A percentile compares a stretch with the other conserved stretches of the same genome.
These are phyloP conservation scores for Chlorocebus sabaeus DNA, from an alignment of 2,113 vertebrate species.

Conservation along the genomic window DNA sequence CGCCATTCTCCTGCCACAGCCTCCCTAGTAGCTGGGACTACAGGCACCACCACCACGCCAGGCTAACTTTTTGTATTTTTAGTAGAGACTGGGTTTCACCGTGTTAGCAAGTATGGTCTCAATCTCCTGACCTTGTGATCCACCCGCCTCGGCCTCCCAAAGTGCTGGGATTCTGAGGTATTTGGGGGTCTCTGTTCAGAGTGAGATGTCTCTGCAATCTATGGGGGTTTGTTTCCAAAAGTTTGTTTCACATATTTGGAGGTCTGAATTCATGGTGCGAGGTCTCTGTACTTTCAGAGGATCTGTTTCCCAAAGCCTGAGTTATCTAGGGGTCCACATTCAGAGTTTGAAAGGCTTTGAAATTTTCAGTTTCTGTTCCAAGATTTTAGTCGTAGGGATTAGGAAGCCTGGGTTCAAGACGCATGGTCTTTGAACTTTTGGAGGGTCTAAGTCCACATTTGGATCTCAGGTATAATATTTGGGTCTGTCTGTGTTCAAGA, in stretches of 20 bases:
- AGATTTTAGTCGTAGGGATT: not conserved
- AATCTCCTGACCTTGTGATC: too few species aligned
- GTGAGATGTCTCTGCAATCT: not conserved
- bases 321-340: not conserved
- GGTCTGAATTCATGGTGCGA: not conserved
- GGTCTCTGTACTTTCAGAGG: not conserved
- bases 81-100: too few species aligned
- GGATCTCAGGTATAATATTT: not conserved
- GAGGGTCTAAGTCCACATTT: slow-evolving; percentile 20
- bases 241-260: not conserved
- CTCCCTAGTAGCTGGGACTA: too few species aligned
- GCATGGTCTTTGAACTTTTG: not conserved
- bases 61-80: too few species aligned
- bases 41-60: too few species aligned
- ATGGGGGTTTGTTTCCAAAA: not conserved
- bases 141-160: too few species aligned
- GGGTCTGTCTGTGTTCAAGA: slow-evolving; percentile 9
- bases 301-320: not conserved
- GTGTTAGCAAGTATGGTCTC: too few species aligned
- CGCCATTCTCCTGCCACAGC: too few species aligned
- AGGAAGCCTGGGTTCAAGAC: not conserved
- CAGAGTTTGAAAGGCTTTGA: not conserved
- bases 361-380: slow-evolving; percentile 1
- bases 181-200: not conserved
- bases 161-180: not conserved